Percentiles rank a stretch among this genome's conserved stretches.
These are phyloP conservation scores for Ephydatia muelleri DNA, from an alignment of 37 sponge, comb jelly and placozoan genomes.

Conservation along the genomic window DNA sequence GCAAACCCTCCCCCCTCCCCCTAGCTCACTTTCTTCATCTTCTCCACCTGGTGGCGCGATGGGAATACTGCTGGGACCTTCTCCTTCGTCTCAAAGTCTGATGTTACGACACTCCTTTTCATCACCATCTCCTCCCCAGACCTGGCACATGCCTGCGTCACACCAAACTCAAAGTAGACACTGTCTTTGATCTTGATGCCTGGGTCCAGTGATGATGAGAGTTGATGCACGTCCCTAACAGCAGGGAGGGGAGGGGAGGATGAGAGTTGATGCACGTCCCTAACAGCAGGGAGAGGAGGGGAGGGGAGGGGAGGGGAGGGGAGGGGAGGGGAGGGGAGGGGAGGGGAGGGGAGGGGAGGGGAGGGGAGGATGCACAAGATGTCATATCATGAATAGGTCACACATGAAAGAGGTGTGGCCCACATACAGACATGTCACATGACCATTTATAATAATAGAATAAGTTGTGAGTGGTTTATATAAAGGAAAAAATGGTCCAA, in stretches of 20 bases:
- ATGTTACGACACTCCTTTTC: constrained; percentile 74
- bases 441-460: too few relatives aligned
- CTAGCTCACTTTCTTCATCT: constrained; percentile 41
- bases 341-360: not conserved
- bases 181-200: not conserved
- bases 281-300: constrained; percentile 5
- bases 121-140: constrained; percentile 29
- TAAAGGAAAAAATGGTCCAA: too few relatives aligned
- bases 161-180: not conserved
- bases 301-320: not conserved
- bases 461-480: too few relatives aligned
- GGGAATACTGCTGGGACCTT: constrained; percentile 23
- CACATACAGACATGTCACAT: too few relatives aligned
- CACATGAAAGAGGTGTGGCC: too few relatives aligned
- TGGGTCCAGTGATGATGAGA: not conserved
- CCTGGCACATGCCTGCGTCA: not conserved
- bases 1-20: not conserved
- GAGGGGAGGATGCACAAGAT: not conserved
- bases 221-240: not conserved
- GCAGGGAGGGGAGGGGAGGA: constrained; percentile 3
- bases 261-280: not conserved
- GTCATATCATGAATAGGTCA: too few relatives aligned
- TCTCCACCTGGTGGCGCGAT: constrained; percentile 11
- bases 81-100: constrained; percentile 71
- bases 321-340: not conserved